Conservation (phyloP, 1,140 invertebrate genomes). For the Temnothorax longispinosus region DNA sequence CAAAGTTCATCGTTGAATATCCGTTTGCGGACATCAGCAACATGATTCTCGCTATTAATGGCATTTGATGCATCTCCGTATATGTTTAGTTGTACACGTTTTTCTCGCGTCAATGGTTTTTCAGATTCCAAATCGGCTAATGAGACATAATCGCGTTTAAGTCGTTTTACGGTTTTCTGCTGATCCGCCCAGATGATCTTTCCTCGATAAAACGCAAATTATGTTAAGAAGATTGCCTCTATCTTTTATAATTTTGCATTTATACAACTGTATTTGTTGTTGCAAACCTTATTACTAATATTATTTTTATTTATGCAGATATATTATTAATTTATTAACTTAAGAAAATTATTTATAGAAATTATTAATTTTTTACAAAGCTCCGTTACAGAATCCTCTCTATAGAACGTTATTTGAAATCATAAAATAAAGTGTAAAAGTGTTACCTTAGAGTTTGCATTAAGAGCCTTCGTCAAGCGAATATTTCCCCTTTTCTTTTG, state of each 20-base stretch:
- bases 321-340: background rate
- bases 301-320: background rate
- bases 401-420: slow-evolving; percentile 20
- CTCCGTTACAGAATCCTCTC: background rate
- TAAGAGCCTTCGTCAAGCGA: slow-evolving; percentile 74
- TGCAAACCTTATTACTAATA: background rate
- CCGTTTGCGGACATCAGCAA: slow-evolving; percentile 5
- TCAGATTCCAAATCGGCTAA: slow-evolving; percentile 73
- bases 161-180: slow-evolving; percentile 87
- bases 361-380: slow-evolving; percentile 1
- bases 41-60: slow-evolving; percentile 5
- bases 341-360: background rate
- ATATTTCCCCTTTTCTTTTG: slow-evolving; percentile 80
- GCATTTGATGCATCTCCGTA: slow-evolving; percentile 30
- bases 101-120: slow-evolving; percentile 77
- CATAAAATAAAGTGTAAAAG: slow-evolving; percentile 21
- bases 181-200: slow-evolving; percentile 91
- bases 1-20: slow-evolving; percentile 95
- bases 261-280: background rate
- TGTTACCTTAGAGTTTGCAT: slow-evolving; percentile 82
- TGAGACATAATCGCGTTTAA: slow-evolving; percentile 85
- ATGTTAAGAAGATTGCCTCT: background rate
- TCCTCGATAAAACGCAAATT: slow-evolving; percentile 29
- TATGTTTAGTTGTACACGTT: slow-evolving; percentile 67
- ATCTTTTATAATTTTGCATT: background rate